phyloP scores from a whole-genome alignment of 92 coral and sea anemone genomes.

The Meandrina meandrites region DNA sequence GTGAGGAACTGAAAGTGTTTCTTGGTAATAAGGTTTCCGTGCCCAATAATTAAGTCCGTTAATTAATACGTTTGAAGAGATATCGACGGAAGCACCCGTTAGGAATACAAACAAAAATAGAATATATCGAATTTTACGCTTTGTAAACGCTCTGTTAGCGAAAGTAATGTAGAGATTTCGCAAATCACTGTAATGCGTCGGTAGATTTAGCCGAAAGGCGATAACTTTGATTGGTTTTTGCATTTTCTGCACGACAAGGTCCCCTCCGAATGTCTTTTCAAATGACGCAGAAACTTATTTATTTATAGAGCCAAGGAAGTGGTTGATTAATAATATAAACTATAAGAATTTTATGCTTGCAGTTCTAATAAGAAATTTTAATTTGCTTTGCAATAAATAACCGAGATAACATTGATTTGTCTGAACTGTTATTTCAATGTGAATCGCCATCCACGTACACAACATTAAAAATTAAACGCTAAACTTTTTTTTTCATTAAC shows the following conservation, averaged over 20 bases:
- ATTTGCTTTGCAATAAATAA: background rate
- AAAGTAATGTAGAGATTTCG: background rate
- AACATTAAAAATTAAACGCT: background rate
- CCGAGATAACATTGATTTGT: background rate
- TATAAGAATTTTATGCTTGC: background rate
- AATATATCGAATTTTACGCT: background rate
- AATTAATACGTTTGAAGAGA: background rate
- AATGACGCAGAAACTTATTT: background rate
- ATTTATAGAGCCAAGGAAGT: background rate
- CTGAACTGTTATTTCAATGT: background rate
- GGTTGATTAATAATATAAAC: background rate
- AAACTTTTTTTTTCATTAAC: background rate
- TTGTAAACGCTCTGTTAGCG: background rate
- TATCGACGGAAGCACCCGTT: background rate
- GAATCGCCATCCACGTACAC: background rate
- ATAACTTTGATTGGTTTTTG: background rate
- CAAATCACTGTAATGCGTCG: background rate
- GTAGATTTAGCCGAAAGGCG: background rate
- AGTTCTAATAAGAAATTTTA: background rate
- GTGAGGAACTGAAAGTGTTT: background rate
- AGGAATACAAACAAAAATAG: background rate
- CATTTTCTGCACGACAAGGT: background rate
- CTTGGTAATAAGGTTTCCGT: background rate
- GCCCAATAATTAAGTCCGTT: background rate
- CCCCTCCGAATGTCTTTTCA: background rate